A percentile compares a stretch with the other conserved stretches of the same genome.
These are phyloP conservation scores for Anorthoa munda DNA, from an alignment of 2,888 invertebrate genomes.

Conservation along the genomic window DNA sequence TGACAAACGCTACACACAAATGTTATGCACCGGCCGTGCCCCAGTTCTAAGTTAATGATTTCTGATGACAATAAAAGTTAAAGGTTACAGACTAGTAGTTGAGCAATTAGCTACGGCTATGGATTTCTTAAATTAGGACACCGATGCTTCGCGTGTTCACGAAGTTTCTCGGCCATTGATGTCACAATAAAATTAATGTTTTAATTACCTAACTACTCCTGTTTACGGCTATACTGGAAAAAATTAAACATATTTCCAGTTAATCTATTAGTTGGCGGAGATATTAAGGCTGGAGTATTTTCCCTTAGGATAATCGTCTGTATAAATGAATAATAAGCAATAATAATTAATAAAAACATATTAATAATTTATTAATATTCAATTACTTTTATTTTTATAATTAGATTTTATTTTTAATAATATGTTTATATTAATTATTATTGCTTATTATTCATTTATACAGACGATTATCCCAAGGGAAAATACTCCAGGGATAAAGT, in stretches of 20 bases:
- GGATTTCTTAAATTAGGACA: constrained; percentile 61
- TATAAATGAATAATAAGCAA: no score
- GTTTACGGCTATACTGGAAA: constrained; percentile 35
- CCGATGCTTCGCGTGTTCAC: constrained; percentile 53
- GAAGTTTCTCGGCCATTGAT: constrained; percentile 55
- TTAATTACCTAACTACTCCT: constrained; percentile 41
- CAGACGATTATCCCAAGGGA: no score
- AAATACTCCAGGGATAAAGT: no score
- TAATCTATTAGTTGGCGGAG: constrained; percentile 23
- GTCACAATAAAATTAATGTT: constrained; percentile 31
- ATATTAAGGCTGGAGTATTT: constrained; percentile 13
- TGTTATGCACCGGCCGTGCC: constrained; percentile 65
- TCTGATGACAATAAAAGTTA: constrained; percentile 72
- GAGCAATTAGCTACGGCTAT: constrained; percentile 53
- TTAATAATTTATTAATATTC: no score
- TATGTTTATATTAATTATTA: no score
- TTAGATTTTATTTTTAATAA: no score
- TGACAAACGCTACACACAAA: constrained; percentile 45
- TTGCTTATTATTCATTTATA: no score
- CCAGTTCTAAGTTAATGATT: constrained; percentile 58
- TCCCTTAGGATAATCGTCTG: no score
- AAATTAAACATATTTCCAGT: constrained; percentile 22
- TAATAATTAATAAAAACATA: no score
- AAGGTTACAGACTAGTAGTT: constrained; percentile 64
- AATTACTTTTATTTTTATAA: no score